Evolutionary conservation across 2,113 vertebrate species (phyloP), one percentile per base, ranked within the genome.

Genomic region (Hydrolagus affinis): DNA sequence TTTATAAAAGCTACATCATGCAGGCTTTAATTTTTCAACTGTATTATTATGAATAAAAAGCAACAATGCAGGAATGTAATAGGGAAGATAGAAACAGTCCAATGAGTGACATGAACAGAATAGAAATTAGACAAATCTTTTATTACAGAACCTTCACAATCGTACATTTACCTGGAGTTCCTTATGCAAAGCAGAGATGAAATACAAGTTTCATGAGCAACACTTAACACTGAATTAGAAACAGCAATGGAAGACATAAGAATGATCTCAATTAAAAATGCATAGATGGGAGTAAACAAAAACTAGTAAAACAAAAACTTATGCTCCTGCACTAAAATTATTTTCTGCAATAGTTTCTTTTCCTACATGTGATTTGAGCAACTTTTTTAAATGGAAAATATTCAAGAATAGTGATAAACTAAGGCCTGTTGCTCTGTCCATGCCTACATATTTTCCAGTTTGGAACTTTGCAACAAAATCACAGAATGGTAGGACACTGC

Each of bases 91-190:
- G 73, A 83, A 66, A 60, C 62, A 68, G 17, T 68, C 4, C 10
- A 28, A 30, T 83, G 60, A 83, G 60, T 68, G 78, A 83, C 62
- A 83, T 83, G 60, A 83, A 83, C 21, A 64, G 78, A 83, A 44
- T 28, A 83, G 28, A 68, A 64, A 66, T 83, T 68, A 28, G 62
- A 83, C 78, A 83, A 83, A 66, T 15, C 15, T 66, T 83, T 83
- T 83, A 83, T 83, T 83, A 83, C 60, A 83, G 59, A 15, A 68
- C 10, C 78, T 83, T 83, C 62, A 83, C 60, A 83, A 83, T 83
- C 32, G 78, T 83, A 83, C 78, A 83, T 66, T 83, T 83, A 83
- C 78, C 78, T 83, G 78, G 28, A 83, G 9, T 83, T 75, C 32
- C 28, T 30, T 66, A 62, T 77, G 44, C 56, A 57, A 77, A 62